phyloP scores from a whole-genome alignment of 2,888 invertebrate genomes.

The Calliopum simillimum region DNA sequence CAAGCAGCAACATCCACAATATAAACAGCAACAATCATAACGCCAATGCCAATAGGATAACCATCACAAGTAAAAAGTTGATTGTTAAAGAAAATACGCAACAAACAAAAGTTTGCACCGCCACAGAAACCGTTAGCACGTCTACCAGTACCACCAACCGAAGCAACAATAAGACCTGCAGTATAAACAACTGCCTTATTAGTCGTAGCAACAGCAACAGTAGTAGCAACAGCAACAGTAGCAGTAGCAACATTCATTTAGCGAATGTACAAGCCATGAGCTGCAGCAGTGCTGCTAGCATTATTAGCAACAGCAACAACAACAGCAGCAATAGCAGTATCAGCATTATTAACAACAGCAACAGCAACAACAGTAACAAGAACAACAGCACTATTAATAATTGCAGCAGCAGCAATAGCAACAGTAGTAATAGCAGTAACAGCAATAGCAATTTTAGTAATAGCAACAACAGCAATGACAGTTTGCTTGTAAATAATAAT shows the following conservation, averaged over 20 bases:
- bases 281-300: conserved; percentile 36
- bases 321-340: conserved; percentile 49
- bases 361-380: conserved; percentile 54
- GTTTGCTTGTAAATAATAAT: conserved; percentile 52
- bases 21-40: conserved; percentile 42
- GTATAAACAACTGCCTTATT: conserved; percentile 62
- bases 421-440: conserved; percentile 53
- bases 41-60: conserved; percentile 46
- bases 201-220: conserved; percentile 63
- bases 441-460: conserved; percentile 52
- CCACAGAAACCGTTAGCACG: conserved; percentile 46
- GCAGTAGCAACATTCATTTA: conserved; percentile 45
- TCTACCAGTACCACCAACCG: conserved; percentile 50
- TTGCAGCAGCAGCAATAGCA: conserved; percentile 55
- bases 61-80: conserved; percentile 34
- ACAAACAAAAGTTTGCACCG: conserved; percentile 34
- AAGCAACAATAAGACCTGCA: conserved; percentile 56
- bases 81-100: conserved; percentile 5
- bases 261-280: conserved; percentile 53
- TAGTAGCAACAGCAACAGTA: conserved; percentile 62
- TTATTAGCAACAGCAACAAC: conserved; percentile 41
- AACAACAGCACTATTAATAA: conserved; percentile 53
- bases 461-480: conserved; percentile 50
- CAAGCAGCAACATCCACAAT: conserved; percentile 23
- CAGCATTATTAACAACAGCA: conserved; percentile 55